phyloP scores from a whole-genome alignment of 1,140 invertebrate genomes.

The Drosophila setifemur region DNA sequence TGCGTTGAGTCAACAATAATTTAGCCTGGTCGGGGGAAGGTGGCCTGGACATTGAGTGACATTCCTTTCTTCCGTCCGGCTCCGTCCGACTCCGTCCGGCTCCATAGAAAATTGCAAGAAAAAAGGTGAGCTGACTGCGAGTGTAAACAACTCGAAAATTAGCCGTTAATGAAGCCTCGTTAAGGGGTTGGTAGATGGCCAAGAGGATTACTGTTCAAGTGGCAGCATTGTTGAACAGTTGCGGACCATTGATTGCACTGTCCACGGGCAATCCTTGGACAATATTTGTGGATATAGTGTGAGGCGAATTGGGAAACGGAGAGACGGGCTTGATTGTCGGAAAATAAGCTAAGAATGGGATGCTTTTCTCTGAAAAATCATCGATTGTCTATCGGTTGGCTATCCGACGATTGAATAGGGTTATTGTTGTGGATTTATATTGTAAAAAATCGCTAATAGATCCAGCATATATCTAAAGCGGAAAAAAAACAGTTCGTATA shows the following conservation, averaged over 20 bases:
- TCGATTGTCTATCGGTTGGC: neutral
- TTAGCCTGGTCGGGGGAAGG: slow-evolving; percentile 31
- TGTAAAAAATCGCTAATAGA: too few relatives aligned
- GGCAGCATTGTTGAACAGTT: slow-evolving; percentile 16
- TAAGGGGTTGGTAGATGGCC: slow-evolving; percentile 29
- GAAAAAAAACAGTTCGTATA: too few relatives aligned
- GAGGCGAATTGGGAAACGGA: slow-evolving; percentile 31
- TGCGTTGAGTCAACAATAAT: slow-evolving; percentile 74
- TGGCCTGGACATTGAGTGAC: slow-evolving; percentile 60
- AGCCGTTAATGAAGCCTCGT: slow-evolving; percentile 76
- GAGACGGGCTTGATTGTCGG: slow-evolving; percentile 34
- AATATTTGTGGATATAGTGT: slow-evolving; percentile 72
- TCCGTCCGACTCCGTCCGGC: too few relatives aligned
- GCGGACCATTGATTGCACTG: slow-evolving; percentile 56
- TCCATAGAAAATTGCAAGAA: slow-evolving; percentile 33
- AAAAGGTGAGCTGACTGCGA: slow-evolving; percentile 46
- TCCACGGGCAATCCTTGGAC: slow-evolving; percentile 33
- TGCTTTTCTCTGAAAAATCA: slow-evolving; percentile 6
- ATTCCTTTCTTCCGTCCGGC: slow-evolving; percentile 39
- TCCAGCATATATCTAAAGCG: too few relatives aligned
- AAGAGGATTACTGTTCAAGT: slow-evolving; percentile 46
- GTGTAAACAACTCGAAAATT: slow-evolving; percentile 79
- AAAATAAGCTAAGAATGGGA: slow-evolving; percentile 4
- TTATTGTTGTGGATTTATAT: neutral
- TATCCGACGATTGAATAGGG: slow-evolving; percentile 6